Conservation (phyloP, 2,888 invertebrate genomes). For the Myathropa florea region DNA sequence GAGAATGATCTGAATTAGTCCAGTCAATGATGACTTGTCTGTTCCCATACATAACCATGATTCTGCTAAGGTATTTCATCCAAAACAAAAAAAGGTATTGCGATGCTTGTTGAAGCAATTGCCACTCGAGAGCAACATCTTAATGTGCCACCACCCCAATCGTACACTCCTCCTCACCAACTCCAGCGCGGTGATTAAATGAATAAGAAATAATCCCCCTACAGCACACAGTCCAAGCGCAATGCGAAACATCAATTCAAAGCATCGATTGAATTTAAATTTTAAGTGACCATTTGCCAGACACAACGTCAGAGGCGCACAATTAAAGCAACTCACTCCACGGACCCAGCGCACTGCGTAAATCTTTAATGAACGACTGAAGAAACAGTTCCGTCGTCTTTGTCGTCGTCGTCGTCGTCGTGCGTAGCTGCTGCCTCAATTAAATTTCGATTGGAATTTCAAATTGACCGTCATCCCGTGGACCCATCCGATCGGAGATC, state of each 20-base stretch:
- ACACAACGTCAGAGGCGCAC: neutral
- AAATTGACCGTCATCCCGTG: constrained; percentile 20
- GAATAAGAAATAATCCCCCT: neutral
- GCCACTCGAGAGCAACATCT: too few relatives aligned
- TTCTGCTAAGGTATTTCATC: too few relatives aligned
- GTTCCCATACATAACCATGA: too few relatives aligned
- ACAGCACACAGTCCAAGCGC: neutral
- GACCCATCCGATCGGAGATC: constrained; percentile 28
- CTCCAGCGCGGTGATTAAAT: neutral
- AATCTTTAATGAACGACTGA: neutral
- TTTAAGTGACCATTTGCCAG: neutral
- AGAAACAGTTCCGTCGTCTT: neutral
- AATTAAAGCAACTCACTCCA: neutral
- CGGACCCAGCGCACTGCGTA: too few relatives aligned
- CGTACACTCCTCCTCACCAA: neutral
- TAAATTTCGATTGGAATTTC: constrained; percentile 45
- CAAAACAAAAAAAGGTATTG: too few relatives aligned
- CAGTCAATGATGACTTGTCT: too few relatives aligned
- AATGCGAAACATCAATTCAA: neutral
- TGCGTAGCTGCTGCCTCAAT: constrained; percentile 43
- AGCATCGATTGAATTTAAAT: neutral
- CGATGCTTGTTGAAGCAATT: too few relatives aligned
- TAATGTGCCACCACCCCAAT: too few relatives aligned
- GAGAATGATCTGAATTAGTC: too few relatives aligned
- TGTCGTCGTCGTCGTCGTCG: neutral